phyloP scores from a whole-genome alignment of 2,888 invertebrate species.

The Pherbina coryleti region DNA sequence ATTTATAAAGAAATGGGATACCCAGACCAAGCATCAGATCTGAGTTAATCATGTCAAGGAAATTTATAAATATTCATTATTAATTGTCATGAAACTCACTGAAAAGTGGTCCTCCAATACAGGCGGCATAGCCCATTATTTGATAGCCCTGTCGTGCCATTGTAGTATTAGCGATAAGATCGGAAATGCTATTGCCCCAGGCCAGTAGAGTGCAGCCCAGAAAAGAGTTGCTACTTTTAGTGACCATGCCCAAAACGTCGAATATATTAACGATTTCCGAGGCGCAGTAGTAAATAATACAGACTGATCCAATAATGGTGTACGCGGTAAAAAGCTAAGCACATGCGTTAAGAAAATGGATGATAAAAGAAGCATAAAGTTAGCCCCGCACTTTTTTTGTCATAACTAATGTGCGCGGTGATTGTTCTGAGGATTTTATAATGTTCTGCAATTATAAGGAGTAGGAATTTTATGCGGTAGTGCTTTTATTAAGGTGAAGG shows the following conservation, averaged over 20 bases:
- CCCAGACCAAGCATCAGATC: conserved; percentile 50
- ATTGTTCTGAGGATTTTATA: too few species aligned
- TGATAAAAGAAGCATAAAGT: neutral
- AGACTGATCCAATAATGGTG: conserved; percentile 63
- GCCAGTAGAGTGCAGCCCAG: conserved; percentile 76
- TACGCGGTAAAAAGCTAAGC: conserved; percentile 52
- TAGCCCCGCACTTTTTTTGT: too few species aligned
- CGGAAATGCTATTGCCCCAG: conserved; percentile 75
- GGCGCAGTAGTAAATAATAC: conserved; percentile 75
- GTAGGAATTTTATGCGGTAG: too few species aligned
- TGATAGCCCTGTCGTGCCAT: conserved; percentile 76
- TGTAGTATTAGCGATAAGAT: conserved; percentile 72
- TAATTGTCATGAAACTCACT: conserved; percentile 66
- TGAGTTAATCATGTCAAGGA: neutral
- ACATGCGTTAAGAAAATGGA: neutral
- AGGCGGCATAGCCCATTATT: conserved; percentile 77
- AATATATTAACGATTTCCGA: conserved; percentile 74
- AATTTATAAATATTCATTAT: too few species aligned
- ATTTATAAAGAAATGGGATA: conserved; percentile 45
- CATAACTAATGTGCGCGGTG: too few species aligned
- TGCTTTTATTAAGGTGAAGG: too few species aligned
- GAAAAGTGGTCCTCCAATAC: conserved; percentile 78
- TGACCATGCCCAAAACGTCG: conserved; percentile 73
- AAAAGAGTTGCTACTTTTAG: conserved; percentile 73
- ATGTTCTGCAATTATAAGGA: too few species aligned